Percentiles rank a stretch among this genome's conserved stretches.
phyloP scores from a whole-genome alignment of 2,797 vertebrate species.

The Hippoglossus hippoglossus region DNA sequence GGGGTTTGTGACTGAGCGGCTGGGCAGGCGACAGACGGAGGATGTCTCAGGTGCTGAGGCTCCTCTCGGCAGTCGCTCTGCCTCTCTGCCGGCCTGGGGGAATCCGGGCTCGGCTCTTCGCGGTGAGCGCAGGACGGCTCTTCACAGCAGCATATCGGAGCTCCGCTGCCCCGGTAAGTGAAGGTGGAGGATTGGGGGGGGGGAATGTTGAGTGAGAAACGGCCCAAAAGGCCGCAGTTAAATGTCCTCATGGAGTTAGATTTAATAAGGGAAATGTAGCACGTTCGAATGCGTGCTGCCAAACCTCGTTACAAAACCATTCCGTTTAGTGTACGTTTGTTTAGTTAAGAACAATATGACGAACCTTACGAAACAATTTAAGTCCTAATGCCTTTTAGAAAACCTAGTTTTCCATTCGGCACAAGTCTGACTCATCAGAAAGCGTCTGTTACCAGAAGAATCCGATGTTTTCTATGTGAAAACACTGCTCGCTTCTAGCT shows the following conservation, averaged over 20 bases:
- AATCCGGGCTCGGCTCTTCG: constrained; percentile 47
- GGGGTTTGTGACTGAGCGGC: neutral
- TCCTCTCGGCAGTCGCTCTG: constrained; percentile 70
- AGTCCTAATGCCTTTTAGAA: too few relatives aligned
- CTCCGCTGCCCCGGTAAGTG: constrained; percentile 43
- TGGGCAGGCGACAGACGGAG: constrained; percentile 28
- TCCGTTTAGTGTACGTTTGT: too few relatives aligned
- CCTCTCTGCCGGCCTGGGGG: constrained; percentile 58
- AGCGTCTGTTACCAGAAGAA: neutral
- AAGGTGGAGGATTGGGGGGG: neutral
- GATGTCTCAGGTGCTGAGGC: constrained; percentile 77
- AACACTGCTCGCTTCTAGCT: neutral
- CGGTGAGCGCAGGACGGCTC: constrained; percentile 31
- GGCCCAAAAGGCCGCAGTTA: neutral
- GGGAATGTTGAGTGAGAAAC: neutral
- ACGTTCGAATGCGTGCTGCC: too few relatives aligned
- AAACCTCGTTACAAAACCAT: too few relatives aligned
- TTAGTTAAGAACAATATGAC: too few relatives aligned
- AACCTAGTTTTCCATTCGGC: too few relatives aligned
- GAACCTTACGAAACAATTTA: too few relatives aligned
- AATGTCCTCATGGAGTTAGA: too few relatives aligned
- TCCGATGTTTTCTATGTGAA: neutral
- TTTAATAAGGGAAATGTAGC: neutral
- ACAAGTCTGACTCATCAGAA: too few relatives aligned
- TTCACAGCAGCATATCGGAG: constrained; percentile 22